phyloP scores from a whole-genome alignment of 2,797 vertebrate species.

The Malacoraja senta region DNA sequence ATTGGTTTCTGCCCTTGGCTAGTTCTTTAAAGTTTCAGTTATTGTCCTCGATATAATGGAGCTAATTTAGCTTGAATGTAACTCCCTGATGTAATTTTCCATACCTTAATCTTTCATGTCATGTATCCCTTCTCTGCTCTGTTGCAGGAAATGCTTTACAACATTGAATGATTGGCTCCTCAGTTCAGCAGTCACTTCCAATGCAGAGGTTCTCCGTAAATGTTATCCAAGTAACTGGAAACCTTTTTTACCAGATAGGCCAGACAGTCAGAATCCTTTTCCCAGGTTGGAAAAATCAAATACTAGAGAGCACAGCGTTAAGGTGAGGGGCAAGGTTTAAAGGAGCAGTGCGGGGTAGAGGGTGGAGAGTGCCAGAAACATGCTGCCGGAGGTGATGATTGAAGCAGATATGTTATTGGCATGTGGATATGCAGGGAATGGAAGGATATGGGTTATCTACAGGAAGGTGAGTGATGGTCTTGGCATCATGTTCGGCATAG shows the following conservation, averaged over 20 bases:
- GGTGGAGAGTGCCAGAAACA: too few relatives aligned
- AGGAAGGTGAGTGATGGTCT: too few relatives aligned
- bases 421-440: too few relatives aligned
- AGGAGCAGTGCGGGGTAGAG: too few relatives aligned
- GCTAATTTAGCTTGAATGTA: neutral
- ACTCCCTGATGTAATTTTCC: neutral
- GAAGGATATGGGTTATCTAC: neutral
- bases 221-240: neutral
- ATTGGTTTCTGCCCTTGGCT: slow-evolving; percentile 5
- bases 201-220: neutral
- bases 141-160: neutral
- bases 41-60: neutral
- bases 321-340: too few relatives aligned
- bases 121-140: neutral
- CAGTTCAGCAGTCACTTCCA: neutral
- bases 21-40: neutral
- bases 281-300: too few relatives aligned
- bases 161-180: neutral
- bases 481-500: too few relatives aligned
- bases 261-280: too few relatives aligned
- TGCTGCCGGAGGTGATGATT: too few relatives aligned
- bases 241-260: too few relatives aligned
- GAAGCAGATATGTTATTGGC: too few relatives aligned
- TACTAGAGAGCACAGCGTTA: too few relatives aligned
- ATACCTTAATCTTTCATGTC: neutral